A percentile compares a stretch with the other conserved stretches of the same genome.
Evolutionary conservation across 2,797 vertebrate species (phyloP).

Genomic region (Cossypha polioptera): DNA sequence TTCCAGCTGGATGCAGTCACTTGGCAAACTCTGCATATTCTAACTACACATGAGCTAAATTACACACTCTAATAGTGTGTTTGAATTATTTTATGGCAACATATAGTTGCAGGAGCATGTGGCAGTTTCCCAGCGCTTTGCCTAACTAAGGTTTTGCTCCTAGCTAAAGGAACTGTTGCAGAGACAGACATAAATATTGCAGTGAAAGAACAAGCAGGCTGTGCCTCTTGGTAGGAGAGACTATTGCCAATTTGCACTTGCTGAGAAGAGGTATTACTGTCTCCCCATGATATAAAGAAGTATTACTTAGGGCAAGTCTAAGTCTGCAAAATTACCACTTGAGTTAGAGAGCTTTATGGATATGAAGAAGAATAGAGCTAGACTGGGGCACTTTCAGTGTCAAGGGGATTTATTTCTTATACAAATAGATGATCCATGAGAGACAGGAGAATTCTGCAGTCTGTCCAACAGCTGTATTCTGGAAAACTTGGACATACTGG

Average conservation of each 20-base stretch:
- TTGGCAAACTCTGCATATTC: slow-evolving; percentile 67
- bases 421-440: not conserved
- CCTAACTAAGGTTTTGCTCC: slow-evolving; percentile 39
- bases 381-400: not conserved
- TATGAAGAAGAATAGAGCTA: not conserved
- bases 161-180: slow-evolving; percentile 19
- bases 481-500: not conserved
- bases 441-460: not conserved
- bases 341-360: not conserved
- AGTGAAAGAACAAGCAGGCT: not conserved
- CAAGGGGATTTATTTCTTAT: not conserved
- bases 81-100: slow-evolving; percentile 66
- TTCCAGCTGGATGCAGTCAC: slow-evolving; percentile 68
- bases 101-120: slow-evolving; percentile 50
- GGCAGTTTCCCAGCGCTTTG: slow-evolving; percentile 37
- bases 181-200: slow-evolving; percentile 31
- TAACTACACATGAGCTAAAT: slow-evolving; percentile 68
- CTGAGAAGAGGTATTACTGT: not conserved
- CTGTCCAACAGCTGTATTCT: not conserved
- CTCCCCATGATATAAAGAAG: not conserved
- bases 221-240: not conserved
- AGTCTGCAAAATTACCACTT: not conserved
- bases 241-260: not conserved
- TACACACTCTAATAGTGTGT: slow-evolving; percentile 67
- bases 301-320: not conserved